Evolutionary conservation across 1,140 invertebrate species (phyloP), one percentile per base, ranked within the genome.

Genomic region (Helicoverpa zea): DNA sequence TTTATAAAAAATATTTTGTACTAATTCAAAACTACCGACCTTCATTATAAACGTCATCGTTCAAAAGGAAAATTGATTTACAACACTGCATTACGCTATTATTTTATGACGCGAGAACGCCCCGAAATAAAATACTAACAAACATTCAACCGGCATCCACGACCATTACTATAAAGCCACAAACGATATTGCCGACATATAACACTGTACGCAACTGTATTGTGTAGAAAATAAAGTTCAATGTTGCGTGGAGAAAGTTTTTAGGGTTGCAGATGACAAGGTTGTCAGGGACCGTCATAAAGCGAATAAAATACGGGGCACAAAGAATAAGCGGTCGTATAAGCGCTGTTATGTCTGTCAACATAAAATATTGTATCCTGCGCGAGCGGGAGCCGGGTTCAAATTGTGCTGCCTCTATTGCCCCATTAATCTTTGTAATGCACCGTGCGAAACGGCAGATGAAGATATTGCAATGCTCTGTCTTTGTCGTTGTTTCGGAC

Each of bases 311-410:
- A 94, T 94, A 94, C 92, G 92, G 88, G 91, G 91, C 91, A 93
- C 92, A 93, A 95, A 94, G 93, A 94, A 95, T 95, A 95, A 95
- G 91, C 89, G 93, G 86, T 94, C 89, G 92, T 95, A 88, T 89
- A 94, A 94, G 91, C 88, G 91, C 87, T 93, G 91, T 93, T 94
- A 93, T 92, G 92, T 95, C 93, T 94, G 92, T 94, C 93, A 94
- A 93, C 92, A 86, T 94, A 92, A 94, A 94, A 94, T 94, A 94
- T 94, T 93, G 92, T 93, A 94, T 94, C 92, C 93, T 94, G 92
- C 87, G 85, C 85, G 29, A 68, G 80, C 84, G 90, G 89, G 87
- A 88, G 88, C 88, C 83, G 84, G 87, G 89, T 86, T 92, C 90
- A 89, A 92, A 94, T 93, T 93, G 90, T 91, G 89, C 88, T 83